Evolutionary conservation across 2,113 vertebrate genomes (phyloP).

Genomic region (Uropsilus gracilis): DNA sequence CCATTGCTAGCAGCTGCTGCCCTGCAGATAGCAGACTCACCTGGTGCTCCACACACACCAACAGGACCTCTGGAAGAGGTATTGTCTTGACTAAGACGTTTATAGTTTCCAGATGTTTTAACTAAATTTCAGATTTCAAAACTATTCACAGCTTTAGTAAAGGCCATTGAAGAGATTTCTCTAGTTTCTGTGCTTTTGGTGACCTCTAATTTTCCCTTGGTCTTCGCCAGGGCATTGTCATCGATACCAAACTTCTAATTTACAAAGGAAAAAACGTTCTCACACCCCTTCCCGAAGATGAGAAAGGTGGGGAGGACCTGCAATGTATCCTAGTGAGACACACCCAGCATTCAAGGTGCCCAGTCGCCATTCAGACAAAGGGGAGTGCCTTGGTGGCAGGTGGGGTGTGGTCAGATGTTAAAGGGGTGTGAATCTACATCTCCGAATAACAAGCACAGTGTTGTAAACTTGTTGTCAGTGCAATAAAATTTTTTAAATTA

Average conservation of each 20-base stretch:
- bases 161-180: neutral
- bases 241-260: neutral
- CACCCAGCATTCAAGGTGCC: neutral
- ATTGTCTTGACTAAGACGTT: neutral
- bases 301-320: neutral
- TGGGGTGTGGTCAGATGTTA: too few species aligned
- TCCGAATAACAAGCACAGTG: too few species aligned
- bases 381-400: neutral
- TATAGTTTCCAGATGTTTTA: rapidly evolving
- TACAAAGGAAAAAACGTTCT: neutral
- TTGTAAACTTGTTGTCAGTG: too few species aligned
- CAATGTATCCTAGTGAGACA: neutral
- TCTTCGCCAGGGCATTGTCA: neutral
- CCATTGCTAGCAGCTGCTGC: neutral
- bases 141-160: neutral
- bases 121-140: neutral
- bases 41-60: too few species aligned
- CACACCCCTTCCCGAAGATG: neutral
- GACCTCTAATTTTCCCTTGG: neutral
- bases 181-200: neutral
- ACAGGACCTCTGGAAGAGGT: neutral
- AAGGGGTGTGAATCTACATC: too few species aligned
- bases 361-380: neutral
- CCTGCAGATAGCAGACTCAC: neutral
- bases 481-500: too few species aligned